Base-by-base conservation (phyloP, 1,140 invertebrate species). In the Littorina saxatilis region DNA sequence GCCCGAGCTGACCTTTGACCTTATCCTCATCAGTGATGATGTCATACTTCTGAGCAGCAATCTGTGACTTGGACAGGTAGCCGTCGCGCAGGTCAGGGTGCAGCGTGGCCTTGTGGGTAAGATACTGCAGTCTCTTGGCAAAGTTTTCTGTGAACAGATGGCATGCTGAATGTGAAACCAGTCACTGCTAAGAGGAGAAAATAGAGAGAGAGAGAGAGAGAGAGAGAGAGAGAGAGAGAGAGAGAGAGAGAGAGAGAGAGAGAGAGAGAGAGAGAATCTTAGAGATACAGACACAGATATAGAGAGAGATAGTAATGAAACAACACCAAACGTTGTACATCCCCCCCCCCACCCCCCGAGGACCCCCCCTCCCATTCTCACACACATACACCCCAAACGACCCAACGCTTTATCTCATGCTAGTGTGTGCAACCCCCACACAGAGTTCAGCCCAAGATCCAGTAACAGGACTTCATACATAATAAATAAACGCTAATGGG, bases 1-100 rank as follows among this genome's bases (percentile, higher is more conserved):
- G 85, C 47, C 91, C 83, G 20, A 91, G 82, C 35, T 90, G 87
- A 82, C 81, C 81, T 82, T 88, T 88, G 29, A 91, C 90, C 55
- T 88, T 85, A 23, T 89, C 88, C 68, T 86, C 85, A 82, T 90
- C 87, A 20, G 85, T 87, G 58, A 89, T 89, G 23, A 88, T 63
- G 78, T 87, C 85, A 83, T 86, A 87, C 55, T 90, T 88, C 29
- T 89, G 84, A 29, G 88, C 87, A 40, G 90, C 86, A 63, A 88
- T 89, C 61, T 88, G 84, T 77, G 88, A 83, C 79, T 91, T 91
- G 37, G 87, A 83, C 15, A 86, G 82, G 77, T 91, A 90, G 17
- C 85, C 86, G 70, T 90, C 90, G 37, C 87, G 76, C 20, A 90
- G 82, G 76, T 86, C 84, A 0, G 91, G 90, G 77, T 89, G 82